These are phyloP conservation scores for Corynorhinus townsendii DNA, from an alignment of 2,113 vertebrate genomes.

Conservation along the genomic window DNA sequence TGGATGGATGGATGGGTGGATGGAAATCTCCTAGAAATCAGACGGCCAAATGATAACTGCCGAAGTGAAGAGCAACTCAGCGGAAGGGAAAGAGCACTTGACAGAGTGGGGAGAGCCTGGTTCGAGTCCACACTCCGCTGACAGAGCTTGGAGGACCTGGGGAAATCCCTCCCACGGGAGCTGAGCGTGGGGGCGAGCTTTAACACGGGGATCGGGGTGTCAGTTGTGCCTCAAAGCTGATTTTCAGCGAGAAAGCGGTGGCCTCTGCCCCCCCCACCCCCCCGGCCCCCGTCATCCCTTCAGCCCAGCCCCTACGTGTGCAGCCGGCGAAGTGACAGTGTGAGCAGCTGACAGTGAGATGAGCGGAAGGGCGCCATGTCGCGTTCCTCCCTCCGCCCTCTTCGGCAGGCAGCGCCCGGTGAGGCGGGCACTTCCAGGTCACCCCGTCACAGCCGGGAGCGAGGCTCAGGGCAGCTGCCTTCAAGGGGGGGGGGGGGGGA, in stretches of 20 bases:
- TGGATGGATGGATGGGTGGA: rapidly evolving
- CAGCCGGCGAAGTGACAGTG: too few relatives aligned
- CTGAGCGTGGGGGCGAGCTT: too few relatives aligned
- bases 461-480: rapidly evolving
- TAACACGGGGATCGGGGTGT: background rate
- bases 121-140: background rate
- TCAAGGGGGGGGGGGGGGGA: too few relatives aligned
- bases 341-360: too few relatives aligned
- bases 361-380: rapidly evolving
- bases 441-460: background rate
- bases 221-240: background rate
- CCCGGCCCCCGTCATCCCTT: rapidly evolving
- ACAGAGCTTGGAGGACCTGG: background rate
- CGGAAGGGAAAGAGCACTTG: background rate
- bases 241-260: background rate
- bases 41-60: background rate
- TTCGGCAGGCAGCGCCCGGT: rapidly evolving
- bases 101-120: background rate
- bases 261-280: background rate
- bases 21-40: background rate
- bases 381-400: rapidly evolving
- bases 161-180: background rate
- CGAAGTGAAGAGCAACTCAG: background rate
- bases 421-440: rapidly evolving
- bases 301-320: background rate